Percentiles rank a stretch among this genome's conserved stretches.
These are phyloP conservation scores for Falcunculus frontatus DNA, from an alignment of 2,113 vertebrate species.

Conservation along the genomic window DNA sequence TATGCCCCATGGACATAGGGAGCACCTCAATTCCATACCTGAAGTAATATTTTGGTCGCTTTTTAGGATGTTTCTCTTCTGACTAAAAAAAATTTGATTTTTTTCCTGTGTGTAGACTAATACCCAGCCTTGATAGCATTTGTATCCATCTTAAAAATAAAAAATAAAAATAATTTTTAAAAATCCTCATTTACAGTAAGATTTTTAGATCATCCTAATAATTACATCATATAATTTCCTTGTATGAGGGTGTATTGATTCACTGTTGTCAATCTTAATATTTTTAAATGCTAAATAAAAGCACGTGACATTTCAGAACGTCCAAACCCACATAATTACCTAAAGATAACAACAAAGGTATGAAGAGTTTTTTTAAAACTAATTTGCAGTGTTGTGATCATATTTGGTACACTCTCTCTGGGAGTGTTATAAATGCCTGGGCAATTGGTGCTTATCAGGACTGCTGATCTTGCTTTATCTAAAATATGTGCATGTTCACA, in stretches of 20 bases:
- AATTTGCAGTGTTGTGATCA: neutral
- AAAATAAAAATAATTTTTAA: neutral
- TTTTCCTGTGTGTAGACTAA: neutral
- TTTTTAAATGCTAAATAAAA: neutral
- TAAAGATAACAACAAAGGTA: neutral
- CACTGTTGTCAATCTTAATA: neutral
- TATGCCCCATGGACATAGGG: fast-evolving
- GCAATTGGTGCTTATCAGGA: neutral
- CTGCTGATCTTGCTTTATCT: neutral
- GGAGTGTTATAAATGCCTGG: neutral
- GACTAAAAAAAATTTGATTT: neutral
- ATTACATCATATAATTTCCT: neutral
- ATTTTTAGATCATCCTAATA: neutral
- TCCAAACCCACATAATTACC: neutral
- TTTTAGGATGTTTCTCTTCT: neutral
- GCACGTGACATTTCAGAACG: neutral
- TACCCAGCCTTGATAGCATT: neutral
- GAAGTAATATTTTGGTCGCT: neutral
- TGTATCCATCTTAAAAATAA: neutral
- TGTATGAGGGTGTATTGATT: neutral
- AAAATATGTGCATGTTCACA: neutral
- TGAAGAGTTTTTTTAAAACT: neutral
- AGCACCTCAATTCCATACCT: neutral
- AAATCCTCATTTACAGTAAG: neutral
- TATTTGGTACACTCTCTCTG: neutral